Evolutionary conservation across 1,140 invertebrate genomes (phyloP).

Genomic region (Drosophila persimilis): DNA sequence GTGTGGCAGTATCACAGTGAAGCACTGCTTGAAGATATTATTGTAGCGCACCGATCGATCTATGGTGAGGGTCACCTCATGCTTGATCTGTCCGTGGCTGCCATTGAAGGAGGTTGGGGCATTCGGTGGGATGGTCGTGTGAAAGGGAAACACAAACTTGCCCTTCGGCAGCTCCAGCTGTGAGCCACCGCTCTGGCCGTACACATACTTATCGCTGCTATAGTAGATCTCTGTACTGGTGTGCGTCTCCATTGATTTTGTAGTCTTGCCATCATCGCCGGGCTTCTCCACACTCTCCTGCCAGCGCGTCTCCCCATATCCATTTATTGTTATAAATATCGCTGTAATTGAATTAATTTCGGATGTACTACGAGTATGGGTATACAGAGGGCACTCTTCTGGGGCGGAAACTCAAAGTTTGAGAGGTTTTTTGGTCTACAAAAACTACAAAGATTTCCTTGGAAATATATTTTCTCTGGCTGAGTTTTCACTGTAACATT

Average conservation of each 20-base stretch:
- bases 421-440: no score
- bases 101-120: slow-evolving; percentile 89
- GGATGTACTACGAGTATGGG: slow-evolving; percentile 36
- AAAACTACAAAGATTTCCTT: no score
- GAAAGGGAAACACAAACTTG: slow-evolving; percentile 86
- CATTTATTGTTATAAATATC: slow-evolving; percentile 85
- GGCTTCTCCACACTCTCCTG: slow-evolving; percentile 84
- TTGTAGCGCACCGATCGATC: slow-evolving; percentile 91
- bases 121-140: slow-evolving; percentile 84
- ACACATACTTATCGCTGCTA: slow-evolving; percentile 69
- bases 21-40: slow-evolving; percentile 88
- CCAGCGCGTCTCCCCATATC: slow-evolving; percentile 86
- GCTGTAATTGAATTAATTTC: slow-evolving; percentile 82
- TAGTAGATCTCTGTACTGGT: slow-evolving; percentile 70
- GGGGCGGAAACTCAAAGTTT: no score
- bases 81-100: slow-evolving; percentile 87
- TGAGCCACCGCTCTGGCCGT: slow-evolving; percentile 80
- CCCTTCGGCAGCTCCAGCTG: slow-evolving; percentile 85
- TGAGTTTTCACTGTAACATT: not conserved
- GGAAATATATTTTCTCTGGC: not conserved
- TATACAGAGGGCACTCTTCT: not conserved
- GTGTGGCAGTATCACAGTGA: slow-evolving; percentile 88
- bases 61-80: slow-evolving; percentile 87
- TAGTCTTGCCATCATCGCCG: slow-evolving; percentile 82
- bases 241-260: slow-evolving; percentile 61